These are phyloP conservation scores for Brotula barbata DNA, from an alignment of 2,797 vertebrate genomes.

Conservation along the genomic window DNA sequence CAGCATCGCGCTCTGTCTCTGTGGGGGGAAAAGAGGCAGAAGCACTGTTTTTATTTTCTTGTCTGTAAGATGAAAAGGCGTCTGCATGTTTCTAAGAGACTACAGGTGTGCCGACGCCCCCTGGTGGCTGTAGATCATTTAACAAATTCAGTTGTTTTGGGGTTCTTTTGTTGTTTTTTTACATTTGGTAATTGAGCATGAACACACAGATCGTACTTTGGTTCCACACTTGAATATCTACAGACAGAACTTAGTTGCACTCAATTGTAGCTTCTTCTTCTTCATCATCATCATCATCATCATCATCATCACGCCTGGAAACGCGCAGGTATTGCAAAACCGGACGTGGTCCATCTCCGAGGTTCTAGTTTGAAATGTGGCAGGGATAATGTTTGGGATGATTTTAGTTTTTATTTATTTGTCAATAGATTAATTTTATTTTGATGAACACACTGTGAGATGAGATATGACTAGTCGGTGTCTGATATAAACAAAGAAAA, in stretches of 20 bases:
- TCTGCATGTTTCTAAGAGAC: slow-evolving; percentile 50
- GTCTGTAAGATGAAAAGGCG: slow-evolving; percentile 13
- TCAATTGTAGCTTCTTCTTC: slow-evolving; percentile 62
- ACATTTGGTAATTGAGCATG: slow-evolving; percentile 46
- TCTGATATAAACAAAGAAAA: slow-evolving; percentile 40
- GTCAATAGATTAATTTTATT: slow-evolving; percentile 60
- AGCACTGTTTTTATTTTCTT: slow-evolving; percentile 47
- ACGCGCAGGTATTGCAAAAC: slow-evolving; percentile 37
- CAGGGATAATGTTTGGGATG: slow-evolving; percentile 64
- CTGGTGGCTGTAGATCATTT: slow-evolving; percentile 41
- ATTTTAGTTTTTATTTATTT: slow-evolving; percentile 70
- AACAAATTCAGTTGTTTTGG: slow-evolving; percentile 11
- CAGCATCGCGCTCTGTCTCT: slow-evolving; percentile 39
- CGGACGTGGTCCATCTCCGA: slow-evolving; percentile 53
- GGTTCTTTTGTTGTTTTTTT: no score
- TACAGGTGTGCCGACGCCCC: slow-evolving; percentile 8
- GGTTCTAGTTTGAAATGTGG: slow-evolving; percentile 62
- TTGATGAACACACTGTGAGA: slow-evolving; percentile 76
- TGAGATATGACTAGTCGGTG: slow-evolving; percentile 53
- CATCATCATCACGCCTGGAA: no score
- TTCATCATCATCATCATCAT: no score
- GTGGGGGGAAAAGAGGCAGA: slow-evolving; percentile 31
- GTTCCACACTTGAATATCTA: slow-evolving; percentile 43
- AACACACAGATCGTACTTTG: slow-evolving; percentile 35
- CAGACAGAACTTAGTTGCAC: slow-evolving; percentile 49